Evolutionary conservation across 2,113 vertebrate species (phyloP).

Genomic region (Caracal caracal): DNA sequence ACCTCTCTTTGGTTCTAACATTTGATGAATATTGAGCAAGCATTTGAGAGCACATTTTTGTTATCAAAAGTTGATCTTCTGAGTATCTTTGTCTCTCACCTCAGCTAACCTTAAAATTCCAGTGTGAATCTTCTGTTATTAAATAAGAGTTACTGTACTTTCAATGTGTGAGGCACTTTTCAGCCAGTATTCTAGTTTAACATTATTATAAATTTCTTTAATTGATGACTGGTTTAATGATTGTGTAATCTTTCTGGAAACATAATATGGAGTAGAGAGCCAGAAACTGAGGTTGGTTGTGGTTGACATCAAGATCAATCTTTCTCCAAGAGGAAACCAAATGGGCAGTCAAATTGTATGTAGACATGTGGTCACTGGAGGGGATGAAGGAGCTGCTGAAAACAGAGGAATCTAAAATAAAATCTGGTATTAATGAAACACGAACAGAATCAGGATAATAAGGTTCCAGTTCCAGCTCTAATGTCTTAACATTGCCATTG

Average conservation of each 20-base stretch:
- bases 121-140: conserved; percentile 10
- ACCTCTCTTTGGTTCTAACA: not conserved
- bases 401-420: not conserved
- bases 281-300: not conserved
- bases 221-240: not conserved
- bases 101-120: conserved; percentile 15
- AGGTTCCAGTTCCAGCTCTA: not conserved
- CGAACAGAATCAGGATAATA: not conserved
- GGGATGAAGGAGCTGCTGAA: not conserved
- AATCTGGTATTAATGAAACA: conserved; percentile 3
- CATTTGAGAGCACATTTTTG: not conserved
- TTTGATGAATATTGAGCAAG: conserved; percentile 38
- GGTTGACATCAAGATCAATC: not conserved
- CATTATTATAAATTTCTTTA: conserved; percentile 30
- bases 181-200: not conserved
- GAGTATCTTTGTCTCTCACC: not conserved
- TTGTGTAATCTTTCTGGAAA: conserved; percentile 3
- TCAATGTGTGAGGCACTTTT: not conserved
- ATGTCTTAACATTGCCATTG: not conserved
- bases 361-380: not conserved
- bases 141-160: not conserved
- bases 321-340: not conserved
- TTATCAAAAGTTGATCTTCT: not conserved
- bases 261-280: not conserved
- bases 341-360: not conserved